These are phyloP conservation scores for Pterocles burchelli DNA, from an alignment of 2,113 vertebrate species.

Conservation along the genomic window DNA sequence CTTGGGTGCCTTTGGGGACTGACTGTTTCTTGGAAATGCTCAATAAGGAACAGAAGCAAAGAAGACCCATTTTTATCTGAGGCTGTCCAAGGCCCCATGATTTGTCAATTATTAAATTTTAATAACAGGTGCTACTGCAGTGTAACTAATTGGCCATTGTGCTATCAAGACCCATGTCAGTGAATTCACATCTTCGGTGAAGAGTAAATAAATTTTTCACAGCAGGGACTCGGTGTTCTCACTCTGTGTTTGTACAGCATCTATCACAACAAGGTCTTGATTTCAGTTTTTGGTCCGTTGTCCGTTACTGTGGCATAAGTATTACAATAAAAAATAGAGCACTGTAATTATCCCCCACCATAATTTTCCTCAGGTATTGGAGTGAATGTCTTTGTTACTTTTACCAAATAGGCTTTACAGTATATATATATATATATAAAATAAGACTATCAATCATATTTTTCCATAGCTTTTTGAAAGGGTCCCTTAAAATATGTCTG, in stretches of 20 bases:
- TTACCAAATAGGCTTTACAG: not conserved
- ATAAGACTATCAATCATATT: not conserved
- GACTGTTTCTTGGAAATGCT: not conserved
- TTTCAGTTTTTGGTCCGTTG: not conserved
- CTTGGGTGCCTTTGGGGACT: not conserved
- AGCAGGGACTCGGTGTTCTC: not conserved
- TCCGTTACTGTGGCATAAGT: not conserved
- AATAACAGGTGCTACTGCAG: not conserved
- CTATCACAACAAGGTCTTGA: not conserved
- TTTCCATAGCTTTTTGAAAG: not conserved
- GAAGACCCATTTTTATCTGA: not conserved
- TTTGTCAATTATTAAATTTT: not conserved
- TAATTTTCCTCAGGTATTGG: not conserved
- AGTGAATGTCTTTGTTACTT: not conserved
- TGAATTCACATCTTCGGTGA: not conserved
- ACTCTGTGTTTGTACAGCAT: not conserved
- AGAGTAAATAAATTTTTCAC: not conserved
- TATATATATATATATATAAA: too few species aligned
- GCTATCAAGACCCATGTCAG: not conserved
- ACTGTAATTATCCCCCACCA: not conserved
- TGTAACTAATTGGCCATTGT: not conserved
- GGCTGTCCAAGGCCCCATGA: not conserved
- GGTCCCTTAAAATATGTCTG: not conserved
- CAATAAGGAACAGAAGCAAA: not conserved
- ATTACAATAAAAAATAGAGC: not conserved